These are phyloP conservation scores for Lithobates sylvaticus DNA, from an alignment of 2,797 vertebrate genomes.

Conservation along the genomic window DNA sequence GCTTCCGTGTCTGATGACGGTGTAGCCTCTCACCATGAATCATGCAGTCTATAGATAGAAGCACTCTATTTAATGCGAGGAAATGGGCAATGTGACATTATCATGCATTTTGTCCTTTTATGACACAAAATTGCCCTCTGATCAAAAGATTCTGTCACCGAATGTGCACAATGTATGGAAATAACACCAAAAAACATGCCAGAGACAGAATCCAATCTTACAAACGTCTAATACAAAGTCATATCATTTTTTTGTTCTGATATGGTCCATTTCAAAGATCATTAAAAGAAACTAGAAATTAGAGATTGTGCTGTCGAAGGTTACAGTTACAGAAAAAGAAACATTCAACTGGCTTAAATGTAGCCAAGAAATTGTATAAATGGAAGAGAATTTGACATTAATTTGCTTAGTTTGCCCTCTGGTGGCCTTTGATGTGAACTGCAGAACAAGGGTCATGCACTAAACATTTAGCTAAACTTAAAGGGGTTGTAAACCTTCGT, in stretches of 20 bases:
- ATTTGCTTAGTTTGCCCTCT: constrained; percentile 46
- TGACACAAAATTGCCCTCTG: constrained; percentile 36
- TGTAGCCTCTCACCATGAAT: neutral
- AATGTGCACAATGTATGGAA: neutral
- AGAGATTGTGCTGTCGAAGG: no score
- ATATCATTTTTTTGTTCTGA: no score
- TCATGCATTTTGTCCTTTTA: constrained; percentile 39
- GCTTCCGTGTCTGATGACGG: no score
- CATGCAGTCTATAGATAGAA: neutral
- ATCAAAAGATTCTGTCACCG: constrained; percentile 21
- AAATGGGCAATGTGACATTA: constrained; percentile 6
- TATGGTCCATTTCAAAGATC: no score
- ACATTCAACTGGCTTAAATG: no score
- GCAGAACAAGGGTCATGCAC: neutral
- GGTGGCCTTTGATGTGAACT: constrained; percentile 10
- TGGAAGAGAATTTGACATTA: neutral
- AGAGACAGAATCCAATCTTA: no score
- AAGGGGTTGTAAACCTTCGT: no score
- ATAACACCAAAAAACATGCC: neutral
- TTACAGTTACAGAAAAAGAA: no score
- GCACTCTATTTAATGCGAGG: constrained; percentile 44
- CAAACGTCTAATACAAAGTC: no score
- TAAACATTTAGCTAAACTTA: no score
- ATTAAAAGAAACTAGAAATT: no score
- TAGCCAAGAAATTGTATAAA: no score